Conservation (phyloP, 2,888 invertebrate genomes). For the Thelaira solivaga region DNA sequence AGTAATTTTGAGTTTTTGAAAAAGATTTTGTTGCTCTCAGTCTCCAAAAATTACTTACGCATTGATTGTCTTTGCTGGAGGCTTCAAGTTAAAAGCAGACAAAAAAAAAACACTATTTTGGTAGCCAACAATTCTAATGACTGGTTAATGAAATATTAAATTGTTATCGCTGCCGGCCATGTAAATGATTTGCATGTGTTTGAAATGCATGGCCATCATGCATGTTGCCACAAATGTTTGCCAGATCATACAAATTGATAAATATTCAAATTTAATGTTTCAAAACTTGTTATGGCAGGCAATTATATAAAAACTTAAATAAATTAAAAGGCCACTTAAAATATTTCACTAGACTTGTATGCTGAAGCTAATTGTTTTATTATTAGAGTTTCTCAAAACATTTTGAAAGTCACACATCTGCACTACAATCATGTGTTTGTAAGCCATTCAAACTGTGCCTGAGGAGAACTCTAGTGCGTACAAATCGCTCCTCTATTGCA, state of each 20-base stretch:
- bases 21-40: neutral
- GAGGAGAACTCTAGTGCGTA: too few relatives aligned
- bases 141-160: slow-evolving; percentile 62
- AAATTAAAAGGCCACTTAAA: too few relatives aligned
- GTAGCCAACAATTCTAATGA: slow-evolving; percentile 58
- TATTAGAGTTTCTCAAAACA: too few relatives aligned
- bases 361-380: too few relatives aligned
- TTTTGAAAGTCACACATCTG: too few relatives aligned
- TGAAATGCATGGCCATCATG: neutral
- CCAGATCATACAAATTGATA: slow-evolving; percentile 30
- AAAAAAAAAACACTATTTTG: slow-evolving; percentile 22
- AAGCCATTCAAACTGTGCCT: too few relatives aligned
- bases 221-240: slow-evolving; percentile 12
- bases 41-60: slow-evolving; percentile 48
- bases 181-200: neutral
- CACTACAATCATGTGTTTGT: too few relatives aligned
- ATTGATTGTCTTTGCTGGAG: slow-evolving; percentile 59
- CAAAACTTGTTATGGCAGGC: neutral
- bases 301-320: neutral
- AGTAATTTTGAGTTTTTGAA: slow-evolving; percentile 30
- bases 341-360: too few relatives aligned
- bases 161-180: slow-evolving; percentile 41
- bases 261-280: slow-evolving; percentile 20
- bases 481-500: too few relatives aligned
- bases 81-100: slow-evolving; percentile 15